Evolutionary conservation across 2,797 vertebrate genomes (phyloP).

Genomic region (Poeciliopsis turneri): DNA sequence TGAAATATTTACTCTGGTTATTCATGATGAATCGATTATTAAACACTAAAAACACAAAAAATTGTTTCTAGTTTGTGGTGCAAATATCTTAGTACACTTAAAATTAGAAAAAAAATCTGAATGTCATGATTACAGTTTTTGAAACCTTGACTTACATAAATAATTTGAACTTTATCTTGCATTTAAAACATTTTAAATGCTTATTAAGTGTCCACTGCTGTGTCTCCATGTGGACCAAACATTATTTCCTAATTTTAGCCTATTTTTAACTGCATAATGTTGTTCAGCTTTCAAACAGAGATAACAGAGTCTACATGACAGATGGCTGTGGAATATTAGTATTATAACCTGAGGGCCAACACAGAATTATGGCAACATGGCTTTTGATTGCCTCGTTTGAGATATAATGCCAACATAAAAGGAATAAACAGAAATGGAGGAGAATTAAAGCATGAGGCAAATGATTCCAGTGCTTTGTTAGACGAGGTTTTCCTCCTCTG

Average conservation of each 20-base stretch:
- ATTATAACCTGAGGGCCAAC: slow-evolving; percentile 16
- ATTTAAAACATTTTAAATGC: not conserved
- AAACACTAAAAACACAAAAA: too few relatives aligned
- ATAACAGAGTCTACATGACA: slow-evolving; percentile 1
- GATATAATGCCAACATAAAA: slow-evolving; percentile 27
- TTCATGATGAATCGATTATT: too few relatives aligned
- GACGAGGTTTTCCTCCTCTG: slow-evolving; percentile 30
- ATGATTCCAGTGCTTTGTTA: slow-evolving; percentile 58
- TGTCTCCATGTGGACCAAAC: not conserved
- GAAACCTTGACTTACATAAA: not conserved
- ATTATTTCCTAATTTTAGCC: not conserved
- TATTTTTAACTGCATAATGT: not conserved
- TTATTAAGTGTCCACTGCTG: not conserved
- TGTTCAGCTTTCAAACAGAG: not conserved
- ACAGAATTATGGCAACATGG: slow-evolving; percentile 10
- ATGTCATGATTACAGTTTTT: too few relatives aligned
- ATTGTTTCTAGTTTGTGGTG: too few relatives aligned
- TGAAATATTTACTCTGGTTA: too few relatives aligned
- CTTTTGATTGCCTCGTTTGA: slow-evolving; percentile 33
- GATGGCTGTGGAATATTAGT: slow-evolving; percentile 6
- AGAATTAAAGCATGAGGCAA: slow-evolving; percentile 21
- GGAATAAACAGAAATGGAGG: slow-evolving; percentile 9
- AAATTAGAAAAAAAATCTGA: too few relatives aligned
- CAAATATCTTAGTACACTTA: too few relatives aligned
- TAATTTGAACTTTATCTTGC: not conserved